These are phyloP conservation scores for Cheumatopsyche charites DNA, from an alignment of 1,140 invertebrate species.

Conservation along the genomic window DNA sequence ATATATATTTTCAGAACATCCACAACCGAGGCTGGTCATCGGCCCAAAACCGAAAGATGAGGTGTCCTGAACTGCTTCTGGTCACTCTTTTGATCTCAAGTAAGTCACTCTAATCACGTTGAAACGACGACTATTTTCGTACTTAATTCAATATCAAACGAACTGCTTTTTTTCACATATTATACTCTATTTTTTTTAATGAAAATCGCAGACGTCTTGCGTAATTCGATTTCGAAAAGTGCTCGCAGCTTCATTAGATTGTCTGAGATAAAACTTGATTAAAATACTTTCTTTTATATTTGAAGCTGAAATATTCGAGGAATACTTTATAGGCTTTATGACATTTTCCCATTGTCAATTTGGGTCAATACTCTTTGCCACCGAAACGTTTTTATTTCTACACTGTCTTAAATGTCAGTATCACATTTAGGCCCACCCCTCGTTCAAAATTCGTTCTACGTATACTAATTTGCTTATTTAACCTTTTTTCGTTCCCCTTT, in stretches of 20 bases:
- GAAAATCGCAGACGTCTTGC: not conserved
- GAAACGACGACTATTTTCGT: not conserved
- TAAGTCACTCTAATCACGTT: constrained; percentile 7
- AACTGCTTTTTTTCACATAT: not conserved
- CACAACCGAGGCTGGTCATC: not conserved
- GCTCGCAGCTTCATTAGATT: not conserved
- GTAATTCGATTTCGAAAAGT: not conserved
- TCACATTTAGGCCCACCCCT: constrained; percentile 43
- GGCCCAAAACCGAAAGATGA: not conserved
- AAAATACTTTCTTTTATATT: not conserved
- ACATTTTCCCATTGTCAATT: constrained; percentile 39
- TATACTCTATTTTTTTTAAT: not conserved
- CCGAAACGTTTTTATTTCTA: constrained; percentile 37
- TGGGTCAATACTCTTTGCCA: constrained; percentile 40
- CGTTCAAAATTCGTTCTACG: constrained; percentile 13
- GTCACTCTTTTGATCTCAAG: constrained; percentile 15
- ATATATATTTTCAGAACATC: not conserved
- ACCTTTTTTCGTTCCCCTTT: constrained; percentile 23
- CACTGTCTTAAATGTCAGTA: constrained; percentile 43
- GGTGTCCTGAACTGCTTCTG: not conserved
- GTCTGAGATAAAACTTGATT: not conserved
- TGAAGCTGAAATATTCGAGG: not conserved
- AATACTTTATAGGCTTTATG: constrained; percentile 24
- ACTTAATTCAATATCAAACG: not conserved
- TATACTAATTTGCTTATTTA: constrained; percentile 20